Base-by-base conservation (phyloP, 2,113 vertebrate genomes). In the Stegastes partitus region DNA sequence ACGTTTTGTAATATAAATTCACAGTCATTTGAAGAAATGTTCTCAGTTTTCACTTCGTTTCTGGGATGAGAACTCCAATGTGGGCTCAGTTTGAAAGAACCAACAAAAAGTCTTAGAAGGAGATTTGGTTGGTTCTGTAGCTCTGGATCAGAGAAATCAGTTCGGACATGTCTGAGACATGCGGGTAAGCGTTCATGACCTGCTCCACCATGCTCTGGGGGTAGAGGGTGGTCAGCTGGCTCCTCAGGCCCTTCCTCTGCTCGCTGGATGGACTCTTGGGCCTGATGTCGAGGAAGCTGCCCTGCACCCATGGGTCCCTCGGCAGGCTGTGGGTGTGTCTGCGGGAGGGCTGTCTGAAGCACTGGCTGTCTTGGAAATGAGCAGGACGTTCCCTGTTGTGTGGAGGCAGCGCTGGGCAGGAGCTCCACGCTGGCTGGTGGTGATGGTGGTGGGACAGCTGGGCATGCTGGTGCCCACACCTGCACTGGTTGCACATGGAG, bases 201-300 rank as follows among this genome's bases (percentile, higher is more conserved):
- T 72, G 77, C 72, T 95, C 93, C 66, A 95, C 92, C 0, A 63
- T 81, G 0, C 23, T 22, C 0, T 86, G 87, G 1, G 95, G 95
- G 77, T 95, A 96, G 10, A 94, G 39, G 1, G 90, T 86, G 81
- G 92, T 91, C 12, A 95, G 93, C 53, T 91, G 90, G 16, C 74
- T 89, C 76, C 83, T 89, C 58, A 92, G 72, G 16, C 19, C 71
- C 34, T 49, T 84, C 63, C 92, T 90, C 51, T 50, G 76, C 37
- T 93, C 82, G 0, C 73, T 21, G 11, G 15, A 11, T 0, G 57
- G 56, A 15, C 57, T 81, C 34, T 51, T 67, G 57, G 5, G 11
- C 57, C 11, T 16, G 39, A 11, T 3, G 4, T 45, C 50, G 53
- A 10, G 22, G 14, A 2, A 65, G 8, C 70, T 4, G 28, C 19